Conservation (phyloP, 1,140 invertebrate species). For the Meteorus sp. region DNA sequence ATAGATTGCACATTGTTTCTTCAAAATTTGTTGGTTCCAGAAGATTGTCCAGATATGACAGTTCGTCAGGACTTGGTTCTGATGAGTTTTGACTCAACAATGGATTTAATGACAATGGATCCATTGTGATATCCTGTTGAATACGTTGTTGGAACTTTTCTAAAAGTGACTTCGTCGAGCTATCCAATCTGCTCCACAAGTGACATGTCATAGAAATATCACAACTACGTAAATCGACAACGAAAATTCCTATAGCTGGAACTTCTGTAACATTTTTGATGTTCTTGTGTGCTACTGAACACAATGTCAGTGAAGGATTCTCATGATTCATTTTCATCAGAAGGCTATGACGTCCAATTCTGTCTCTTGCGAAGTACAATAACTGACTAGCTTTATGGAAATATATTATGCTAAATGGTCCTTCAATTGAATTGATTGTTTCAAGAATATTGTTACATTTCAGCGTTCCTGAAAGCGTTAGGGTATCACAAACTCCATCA, state of each 20-base stretch:
- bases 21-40: conserved; percentile 51
- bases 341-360: conserved; percentile 81
- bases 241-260: conserved; percentile 73
- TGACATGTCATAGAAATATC: conserved; percentile 51
- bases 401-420: conserved; percentile 85
- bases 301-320: conserved; percentile 55
- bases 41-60: conserved; percentile 49
- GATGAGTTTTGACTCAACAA: conserved; percentile 26
- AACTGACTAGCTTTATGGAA: conserved; percentile 65
- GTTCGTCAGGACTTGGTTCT: conserved; percentile 42
- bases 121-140: conserved; percentile 43
- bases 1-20: conserved; percentile 55
- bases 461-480: conserved; percentile 47
- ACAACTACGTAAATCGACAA: conserved; percentile 60
- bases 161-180: conserved; percentile 44
- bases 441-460: conserved; percentile 51
- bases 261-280: conserved; percentile 68
- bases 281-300: conserved; percentile 64
- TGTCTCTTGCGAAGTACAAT: conserved; percentile 85
- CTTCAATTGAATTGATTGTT: conserved; percentile 65
- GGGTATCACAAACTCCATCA: conserved; percentile 51
- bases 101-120: conserved; percentile 15
- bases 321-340: conserved; percentile 63
- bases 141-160: conserved; percentile 47
- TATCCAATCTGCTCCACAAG: conserved; percentile 49